These are phyloP conservation scores for Adoxophyes honmai DNA, from an alignment of 1,140 invertebrate species.

Conservation along the genomic window DNA sequence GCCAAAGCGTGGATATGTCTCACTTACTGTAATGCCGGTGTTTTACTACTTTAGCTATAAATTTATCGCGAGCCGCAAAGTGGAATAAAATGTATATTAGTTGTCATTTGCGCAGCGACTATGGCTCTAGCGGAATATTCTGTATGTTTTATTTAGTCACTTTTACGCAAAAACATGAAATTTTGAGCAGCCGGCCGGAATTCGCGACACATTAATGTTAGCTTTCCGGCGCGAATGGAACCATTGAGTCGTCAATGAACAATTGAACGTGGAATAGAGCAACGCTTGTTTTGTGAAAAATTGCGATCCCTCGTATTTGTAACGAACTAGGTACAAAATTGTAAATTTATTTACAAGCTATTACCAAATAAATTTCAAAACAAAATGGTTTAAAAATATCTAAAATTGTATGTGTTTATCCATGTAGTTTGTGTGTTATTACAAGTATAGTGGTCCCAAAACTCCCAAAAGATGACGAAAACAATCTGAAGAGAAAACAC, in stretches of 20 bases:
- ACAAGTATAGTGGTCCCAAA: too few relatives aligned
- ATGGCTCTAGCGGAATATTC: background rate
- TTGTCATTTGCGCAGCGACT: background rate
- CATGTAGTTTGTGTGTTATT: too few relatives aligned
- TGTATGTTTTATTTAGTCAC: background rate
- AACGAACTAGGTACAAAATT: too few relatives aligned
- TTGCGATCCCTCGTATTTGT: too few relatives aligned
- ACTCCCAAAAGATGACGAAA: too few relatives aligned
- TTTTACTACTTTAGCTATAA: slow-evolving; percentile 8
- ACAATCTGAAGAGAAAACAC: too few relatives aligned
- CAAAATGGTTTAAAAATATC: too few relatives aligned
- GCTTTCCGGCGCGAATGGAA: background rate
- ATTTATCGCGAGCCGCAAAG: background rate
- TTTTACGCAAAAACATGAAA: background rate
- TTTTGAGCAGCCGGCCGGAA: background rate
- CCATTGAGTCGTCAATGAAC: background rate
- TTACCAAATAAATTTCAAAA: too few relatives aligned
- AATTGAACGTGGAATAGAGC: too few relatives aligned
- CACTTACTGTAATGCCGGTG: background rate
- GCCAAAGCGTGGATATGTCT: slow-evolving; percentile 11
- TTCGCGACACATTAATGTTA: slow-evolving; percentile 2
- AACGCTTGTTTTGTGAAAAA: too few relatives aligned
- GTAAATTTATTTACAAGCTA: too few relatives aligned
- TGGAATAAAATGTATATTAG: slow-evolving; percentile 13
- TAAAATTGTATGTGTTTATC: too few relatives aligned